Evolutionary conservation across 2,113 vertebrate genomes (phyloP).

Genomic region (Rissa tridactyla): DNA sequence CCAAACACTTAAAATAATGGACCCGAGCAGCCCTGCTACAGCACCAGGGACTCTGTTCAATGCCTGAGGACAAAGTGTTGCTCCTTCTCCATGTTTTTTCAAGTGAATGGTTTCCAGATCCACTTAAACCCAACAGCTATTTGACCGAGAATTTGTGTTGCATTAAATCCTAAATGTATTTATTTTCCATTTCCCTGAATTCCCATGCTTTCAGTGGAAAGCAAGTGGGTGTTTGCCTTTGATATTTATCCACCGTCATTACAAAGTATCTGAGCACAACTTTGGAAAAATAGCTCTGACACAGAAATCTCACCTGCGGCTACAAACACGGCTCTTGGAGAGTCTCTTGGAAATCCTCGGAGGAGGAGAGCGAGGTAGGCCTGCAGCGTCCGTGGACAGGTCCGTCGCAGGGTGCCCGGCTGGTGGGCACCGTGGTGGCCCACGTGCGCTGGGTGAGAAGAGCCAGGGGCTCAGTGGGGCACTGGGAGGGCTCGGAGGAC

Average conservation of each 20-base stretch:
- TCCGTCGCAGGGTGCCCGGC: fast-evolving
- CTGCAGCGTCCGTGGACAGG: fast-evolving
- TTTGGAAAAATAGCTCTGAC: not conserved
- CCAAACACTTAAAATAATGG: not conserved
- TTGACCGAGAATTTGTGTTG: not conserved
- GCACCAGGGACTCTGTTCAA: not conserved
- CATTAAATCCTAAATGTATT: not conserved
- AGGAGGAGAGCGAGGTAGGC: not conserved
- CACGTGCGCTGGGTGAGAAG: fast-evolving
- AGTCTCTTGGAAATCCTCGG: too few relatives aligned
- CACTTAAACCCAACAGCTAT: not conserved
- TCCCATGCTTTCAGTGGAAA: not conserved
- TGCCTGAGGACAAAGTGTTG: not conserved
- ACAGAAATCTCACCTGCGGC: fast-evolving
- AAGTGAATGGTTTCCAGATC: not conserved
- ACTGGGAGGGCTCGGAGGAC: not conserved
- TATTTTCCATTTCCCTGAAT: not conserved
- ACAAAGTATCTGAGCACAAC: not conserved
- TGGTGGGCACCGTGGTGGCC: not conserved
- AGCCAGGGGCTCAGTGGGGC: not conserved
- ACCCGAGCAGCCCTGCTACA: not conserved
- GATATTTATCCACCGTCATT: not conserved
- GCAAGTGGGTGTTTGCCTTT: not conserved
- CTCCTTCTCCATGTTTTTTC: not conserved
- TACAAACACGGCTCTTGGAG: not conserved